These are phyloP conservation scores for Telenomus remus DNA, from an alignment of 1,140 invertebrate genomes.

Conservation along the genomic window DNA sequence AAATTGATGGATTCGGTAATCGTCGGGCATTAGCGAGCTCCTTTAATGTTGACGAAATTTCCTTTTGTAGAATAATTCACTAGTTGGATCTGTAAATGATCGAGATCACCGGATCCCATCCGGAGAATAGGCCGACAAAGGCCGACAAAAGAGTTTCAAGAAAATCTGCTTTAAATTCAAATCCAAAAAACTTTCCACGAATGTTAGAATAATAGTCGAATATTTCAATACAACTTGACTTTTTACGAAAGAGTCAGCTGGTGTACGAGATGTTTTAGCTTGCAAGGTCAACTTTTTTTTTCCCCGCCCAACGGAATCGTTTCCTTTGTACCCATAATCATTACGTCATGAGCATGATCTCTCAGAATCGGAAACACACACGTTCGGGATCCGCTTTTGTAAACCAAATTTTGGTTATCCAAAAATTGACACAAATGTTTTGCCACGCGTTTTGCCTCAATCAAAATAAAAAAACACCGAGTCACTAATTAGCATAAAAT, in stretches of 20 bases:
- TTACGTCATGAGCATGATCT: slow-evolving; percentile 14
- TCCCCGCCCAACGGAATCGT: slow-evolving; percentile 7
- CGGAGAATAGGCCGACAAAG: background rate
- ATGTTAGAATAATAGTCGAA: slow-evolving; percentile 20
- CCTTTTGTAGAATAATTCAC: too few relatives aligned
- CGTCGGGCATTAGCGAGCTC: too few relatives aligned
- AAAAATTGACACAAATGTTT: background rate
- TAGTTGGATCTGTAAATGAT: too few relatives aligned
- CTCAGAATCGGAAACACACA: background rate
- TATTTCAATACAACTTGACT: slow-evolving; percentile 8
- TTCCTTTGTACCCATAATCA: slow-evolving; percentile 8
- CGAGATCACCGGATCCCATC: too few relatives aligned
- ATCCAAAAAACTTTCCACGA: slow-evolving; percentile 28
- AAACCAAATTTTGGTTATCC: background rate
- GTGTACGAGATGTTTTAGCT: slow-evolving; percentile 8
- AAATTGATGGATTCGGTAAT: too few relatives aligned
- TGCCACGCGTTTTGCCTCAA: too few relatives aligned
- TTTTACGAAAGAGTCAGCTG: slow-evolving; percentile 22
- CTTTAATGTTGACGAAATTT: too few relatives aligned
- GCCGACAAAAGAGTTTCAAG: slow-evolving; percentile 20
- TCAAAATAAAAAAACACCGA: too few relatives aligned
- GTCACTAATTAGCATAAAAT: too few relatives aligned
- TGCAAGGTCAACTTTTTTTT: slow-evolving; percentile 21
- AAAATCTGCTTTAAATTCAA: slow-evolving; percentile 16
- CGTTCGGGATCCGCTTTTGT: background rate